Percentiles rank a stretch among this genome's conserved stretches.
phyloP scores from a whole-genome alignment of 2,113 vertebrate genomes.

The Aegypius monachus region DNA sequence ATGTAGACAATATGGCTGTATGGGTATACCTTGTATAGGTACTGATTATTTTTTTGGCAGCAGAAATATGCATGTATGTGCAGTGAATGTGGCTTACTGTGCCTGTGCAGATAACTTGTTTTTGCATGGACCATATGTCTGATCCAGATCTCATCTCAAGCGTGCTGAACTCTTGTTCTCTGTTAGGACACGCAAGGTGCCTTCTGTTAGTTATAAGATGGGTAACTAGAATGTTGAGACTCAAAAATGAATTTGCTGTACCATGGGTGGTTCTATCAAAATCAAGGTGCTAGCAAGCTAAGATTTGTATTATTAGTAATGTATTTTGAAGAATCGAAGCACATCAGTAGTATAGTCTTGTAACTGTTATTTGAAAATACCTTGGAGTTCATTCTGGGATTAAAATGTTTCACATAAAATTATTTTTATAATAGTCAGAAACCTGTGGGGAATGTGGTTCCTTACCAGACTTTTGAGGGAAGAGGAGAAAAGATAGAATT shows the following conservation, averaged over 20 bases:
- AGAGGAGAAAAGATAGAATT: background rate
- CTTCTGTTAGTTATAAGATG: background rate
- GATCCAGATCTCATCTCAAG: background rate
- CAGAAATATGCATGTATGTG: background rate
- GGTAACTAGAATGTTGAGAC: background rate
- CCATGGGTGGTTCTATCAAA: rapidly evolving
- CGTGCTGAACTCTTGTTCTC: background rate
- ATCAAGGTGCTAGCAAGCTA: background rate
- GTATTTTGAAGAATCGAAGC: background rate
- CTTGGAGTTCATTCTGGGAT: background rate
- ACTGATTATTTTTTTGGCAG: background rate
- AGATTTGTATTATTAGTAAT: background rate
- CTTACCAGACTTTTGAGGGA: background rate
- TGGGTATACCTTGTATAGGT: background rate
- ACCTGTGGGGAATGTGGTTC: background rate
- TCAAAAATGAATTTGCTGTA: background rate
- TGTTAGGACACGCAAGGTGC: background rate
- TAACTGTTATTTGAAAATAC: background rate
- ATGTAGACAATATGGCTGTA: background rate
- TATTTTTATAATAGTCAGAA: background rate
- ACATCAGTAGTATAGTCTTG: background rate
- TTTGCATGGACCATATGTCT: background rate
- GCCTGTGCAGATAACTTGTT: background rate
- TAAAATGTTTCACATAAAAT: background rate
- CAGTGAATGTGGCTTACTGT: background rate